These are phyloP conservation scores for Lepus oiostolus DNA, from an alignment of 2,797 vertebrate species.

Conservation along the genomic window DNA sequence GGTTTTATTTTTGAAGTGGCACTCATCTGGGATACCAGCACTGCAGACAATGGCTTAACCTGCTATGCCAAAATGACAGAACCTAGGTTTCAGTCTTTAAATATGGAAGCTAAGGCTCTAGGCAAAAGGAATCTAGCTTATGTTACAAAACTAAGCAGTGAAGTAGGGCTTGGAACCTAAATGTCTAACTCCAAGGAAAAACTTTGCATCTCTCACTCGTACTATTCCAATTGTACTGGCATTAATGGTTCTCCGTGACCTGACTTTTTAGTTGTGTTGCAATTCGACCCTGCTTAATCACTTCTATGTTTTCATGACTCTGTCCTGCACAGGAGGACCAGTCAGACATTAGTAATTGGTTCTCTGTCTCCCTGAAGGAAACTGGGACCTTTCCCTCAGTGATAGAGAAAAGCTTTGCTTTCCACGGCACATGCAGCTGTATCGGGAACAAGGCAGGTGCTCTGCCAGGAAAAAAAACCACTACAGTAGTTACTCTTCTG, in stretches of 20 bases:
- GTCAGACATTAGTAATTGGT: not conserved
- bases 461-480: not conserved
- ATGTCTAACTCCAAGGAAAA: not conserved
- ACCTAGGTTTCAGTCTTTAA: not conserved
- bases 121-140: constrained; percentile 79
- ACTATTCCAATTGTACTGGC: not conserved
- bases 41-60: no score
- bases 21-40: no score
- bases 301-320: not conserved
- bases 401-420: not conserved
- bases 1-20: constrained; percentile 61
- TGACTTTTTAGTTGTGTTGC: not conserved
- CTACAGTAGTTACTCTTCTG: not conserved
- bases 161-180: not conserved
- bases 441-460: not conserved
- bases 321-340: not conserved
- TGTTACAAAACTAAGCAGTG: constrained; percentile 21
- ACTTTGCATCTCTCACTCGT: not conserved
- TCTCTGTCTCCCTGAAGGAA: not conserved
- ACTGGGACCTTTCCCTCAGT: not conserved
- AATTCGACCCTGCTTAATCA: not conserved
- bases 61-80: no score
- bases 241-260: not conserved
- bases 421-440: not conserved
- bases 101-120: constrained; percentile 42